Evolutionary conservation across 2,888 invertebrate species (phyloP).

Genomic region (Drosophila trichaetosa): DNA sequence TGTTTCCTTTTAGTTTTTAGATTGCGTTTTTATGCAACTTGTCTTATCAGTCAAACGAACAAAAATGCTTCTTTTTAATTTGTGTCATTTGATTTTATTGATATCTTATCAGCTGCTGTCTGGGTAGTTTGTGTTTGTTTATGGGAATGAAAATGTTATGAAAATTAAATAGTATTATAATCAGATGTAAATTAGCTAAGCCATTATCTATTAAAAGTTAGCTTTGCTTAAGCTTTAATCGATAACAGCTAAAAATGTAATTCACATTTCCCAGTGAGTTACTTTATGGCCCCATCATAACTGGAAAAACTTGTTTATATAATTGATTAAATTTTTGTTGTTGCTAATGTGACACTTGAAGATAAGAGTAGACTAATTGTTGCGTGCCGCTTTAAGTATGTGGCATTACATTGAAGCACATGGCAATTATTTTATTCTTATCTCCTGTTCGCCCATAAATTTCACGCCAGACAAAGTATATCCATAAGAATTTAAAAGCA

Average conservation of each 20-base stretch:
- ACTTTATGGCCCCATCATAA: background rate
- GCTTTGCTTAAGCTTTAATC: background rate
- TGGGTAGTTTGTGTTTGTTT: background rate
- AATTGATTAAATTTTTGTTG: conserved; percentile 15
- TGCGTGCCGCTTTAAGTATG: background rate
- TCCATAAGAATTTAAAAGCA: background rate
- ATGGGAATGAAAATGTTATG: background rate
- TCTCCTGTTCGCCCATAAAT: conserved; percentile 11
- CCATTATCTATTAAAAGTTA: background rate
- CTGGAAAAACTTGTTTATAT: conserved; percentile 24
- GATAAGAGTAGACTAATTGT: conserved; percentile 51
- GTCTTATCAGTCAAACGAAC: conserved; percentile 4
- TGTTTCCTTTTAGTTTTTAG: background rate
- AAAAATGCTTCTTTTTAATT: background rate
- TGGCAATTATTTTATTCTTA: background rate
- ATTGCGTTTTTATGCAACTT: background rate
- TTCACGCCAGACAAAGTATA: background rate
- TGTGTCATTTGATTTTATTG: conserved; percentile 4
- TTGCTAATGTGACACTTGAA: background rate
- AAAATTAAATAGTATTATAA: background rate
- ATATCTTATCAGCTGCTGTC: conserved; percentile 7
- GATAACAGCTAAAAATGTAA: conserved; percentile 2
- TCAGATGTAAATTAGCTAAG: background rate
- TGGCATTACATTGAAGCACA: background rate
- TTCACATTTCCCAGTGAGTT: conserved; percentile 2